Evolutionary conservation across 2,888 invertebrate species (phyloP).

Genomic region (Heliconius charithonia): DNA sequence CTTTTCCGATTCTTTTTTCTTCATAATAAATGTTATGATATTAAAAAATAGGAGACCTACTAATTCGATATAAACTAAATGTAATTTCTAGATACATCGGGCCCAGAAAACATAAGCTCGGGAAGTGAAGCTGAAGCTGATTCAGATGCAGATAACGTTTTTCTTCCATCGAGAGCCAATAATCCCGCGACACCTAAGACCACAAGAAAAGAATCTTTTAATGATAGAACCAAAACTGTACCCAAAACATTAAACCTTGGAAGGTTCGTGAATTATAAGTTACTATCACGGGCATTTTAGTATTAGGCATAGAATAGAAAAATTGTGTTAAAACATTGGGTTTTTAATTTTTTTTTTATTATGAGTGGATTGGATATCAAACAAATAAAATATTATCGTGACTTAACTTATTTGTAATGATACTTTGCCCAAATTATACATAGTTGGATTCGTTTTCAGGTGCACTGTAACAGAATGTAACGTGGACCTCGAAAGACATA

Average conservation of each 20-base stretch:
- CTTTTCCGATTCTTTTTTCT: background rate
- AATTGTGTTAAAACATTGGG: background rate
- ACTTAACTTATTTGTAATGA: background rate
- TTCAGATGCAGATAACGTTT: conserved; percentile 80
- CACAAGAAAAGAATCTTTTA: conserved; percentile 55
- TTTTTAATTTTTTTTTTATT: no score
- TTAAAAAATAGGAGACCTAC: background rate
- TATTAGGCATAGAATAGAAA: background rate
- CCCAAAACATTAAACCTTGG: conserved; percentile 79
- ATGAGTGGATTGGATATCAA: no score
- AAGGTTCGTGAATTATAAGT: conserved; percentile 56
- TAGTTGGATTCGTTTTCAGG: conserved; percentile 55
- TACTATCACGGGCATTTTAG: background rate
- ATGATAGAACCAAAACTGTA: conserved; percentile 66
- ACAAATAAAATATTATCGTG: no score
- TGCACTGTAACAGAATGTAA: conserved; percentile 86
- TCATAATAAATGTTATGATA: background rate
- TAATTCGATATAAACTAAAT: background rate
- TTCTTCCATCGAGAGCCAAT: conserved; percentile 73
- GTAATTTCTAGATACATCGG: conserved; percentile 75
- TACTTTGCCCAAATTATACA: background rate
- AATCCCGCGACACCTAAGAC: conserved; percentile 62
- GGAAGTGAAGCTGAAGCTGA: conserved; percentile 79
- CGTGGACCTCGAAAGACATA: conserved; percentile 93
- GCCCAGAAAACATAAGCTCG: conserved; percentile 86